Percentiles rank a stretch among this genome's conserved stretches.
Evolutionary conservation across 2,797 vertebrate genomes (phyloP).

Genomic region (Craterocephalus amniculus): DNA sequence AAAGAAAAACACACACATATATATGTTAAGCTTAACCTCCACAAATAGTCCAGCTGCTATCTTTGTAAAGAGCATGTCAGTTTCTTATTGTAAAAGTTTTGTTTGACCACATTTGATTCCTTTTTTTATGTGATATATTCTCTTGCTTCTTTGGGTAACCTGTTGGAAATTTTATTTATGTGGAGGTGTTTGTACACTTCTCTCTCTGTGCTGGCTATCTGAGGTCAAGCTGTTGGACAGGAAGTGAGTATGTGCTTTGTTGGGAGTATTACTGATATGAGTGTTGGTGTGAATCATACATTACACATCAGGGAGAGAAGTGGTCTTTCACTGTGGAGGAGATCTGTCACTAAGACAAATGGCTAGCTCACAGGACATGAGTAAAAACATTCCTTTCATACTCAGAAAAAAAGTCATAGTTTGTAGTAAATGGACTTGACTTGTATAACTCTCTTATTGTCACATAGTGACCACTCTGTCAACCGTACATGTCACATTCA

Average conservation of each 20-base stretch:
- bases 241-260: slow-evolving; percentile 66
- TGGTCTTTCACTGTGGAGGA: slow-evolving; percentile 20
- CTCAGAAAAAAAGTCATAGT: slow-evolving; percentile 30
- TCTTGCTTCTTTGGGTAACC: slow-evolving; percentile 11
- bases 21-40: no score
- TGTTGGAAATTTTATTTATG: slow-evolving; percentile 59
- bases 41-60: slow-evolving; percentile 19
- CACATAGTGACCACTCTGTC: no score
- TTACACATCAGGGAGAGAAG: slow-evolving; percentile 32
- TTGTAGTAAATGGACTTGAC: slow-evolving; percentile 12
- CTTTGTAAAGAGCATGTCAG: slow-evolving; percentile 29
- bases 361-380: slow-evolving; percentile 46
- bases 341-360: slow-evolving; percentile 46
- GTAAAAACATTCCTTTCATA: slow-evolving; percentile 43
- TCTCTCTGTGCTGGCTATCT: slow-evolving; percentile 27
- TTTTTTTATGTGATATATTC: slow-evolving; percentile 9
- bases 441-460: no score
- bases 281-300: slow-evolving; percentile 70
- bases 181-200: slow-evolving; percentile 10
- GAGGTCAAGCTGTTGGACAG: slow-evolving; percentile 62
- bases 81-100: slow-evolving; percentile 16
- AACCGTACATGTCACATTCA: no score
- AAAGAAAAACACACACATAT: no score
- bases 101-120: slow-evolving; percentile 25
- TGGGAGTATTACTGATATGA: slow-evolving; percentile 57